Base-by-base conservation (phyloP, 2,113 vertebrate species). In the Nycticorax nycticorax region DNA sequence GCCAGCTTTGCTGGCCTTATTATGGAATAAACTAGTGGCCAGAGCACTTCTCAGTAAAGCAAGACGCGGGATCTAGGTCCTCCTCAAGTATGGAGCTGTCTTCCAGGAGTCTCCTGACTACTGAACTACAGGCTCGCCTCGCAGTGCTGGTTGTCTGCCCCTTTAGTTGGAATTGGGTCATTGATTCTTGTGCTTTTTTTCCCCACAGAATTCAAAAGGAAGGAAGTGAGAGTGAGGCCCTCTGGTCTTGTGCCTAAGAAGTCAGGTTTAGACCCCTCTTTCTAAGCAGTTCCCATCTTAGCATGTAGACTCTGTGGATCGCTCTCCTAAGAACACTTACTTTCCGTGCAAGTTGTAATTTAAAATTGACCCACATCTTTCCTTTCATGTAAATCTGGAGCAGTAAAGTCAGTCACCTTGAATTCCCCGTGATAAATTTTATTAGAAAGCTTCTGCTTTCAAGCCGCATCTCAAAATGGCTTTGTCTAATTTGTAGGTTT, bases 381-480 rank as follows among this genome's bases (percentile, higher is more conserved):
- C 52, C 22, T 74, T 85, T 85, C 30, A 7, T 8, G 5, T 82
- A 57, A 76, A 88, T 93, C 74, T 92, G 78, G 90, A 93, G 47
- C 73, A 63, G 30, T 74, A 30, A 80, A 63, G 45, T 89, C 85
- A 66, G 82, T 95, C 88, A 88, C 72, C 90, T 92, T 92, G 89
- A 96, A 80, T 95, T 93, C 57, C n/a, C 45, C 66, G 32, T 41
- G 57, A 59, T 73, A 82, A 52, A 55, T 30, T 59, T 94, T 97
- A 64, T 56, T 89, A 81, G 76, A 95, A 93, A 86, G 88, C 83
- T 92, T 6, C 78, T 78, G 85, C 72, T 94, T 89, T 94, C 68
- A 92, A 91, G 76, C 41, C 87, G 7, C 14, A 8, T 72, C 59
- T 89, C 64, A n/a, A 64, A 48, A 59, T 72, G 48, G 17, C 35